Evolutionary conservation across 1,140 invertebrate genomes (phyloP), one percentile per base, ranked within the genome.

Genomic region (Drosophila funebris): DNA sequence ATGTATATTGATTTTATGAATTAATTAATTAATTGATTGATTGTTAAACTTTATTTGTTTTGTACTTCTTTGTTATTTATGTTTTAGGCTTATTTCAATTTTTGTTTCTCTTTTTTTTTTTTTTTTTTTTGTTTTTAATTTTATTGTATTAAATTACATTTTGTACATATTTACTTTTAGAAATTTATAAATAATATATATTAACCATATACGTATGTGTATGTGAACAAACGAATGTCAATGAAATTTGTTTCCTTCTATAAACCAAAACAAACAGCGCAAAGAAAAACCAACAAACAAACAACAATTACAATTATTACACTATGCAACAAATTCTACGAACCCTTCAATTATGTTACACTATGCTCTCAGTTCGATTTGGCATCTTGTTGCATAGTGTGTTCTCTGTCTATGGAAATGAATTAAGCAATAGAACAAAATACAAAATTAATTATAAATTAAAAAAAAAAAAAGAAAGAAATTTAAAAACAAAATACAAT

Each of bases 61-160:
- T 74, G 54, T 71, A 63, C 56, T 87, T 74, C 69, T 69, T 76
- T 87, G 82, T 85, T 85, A 78, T 74, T 83, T 82, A 78, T 78
- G 82, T 82, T 83, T 71, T 82, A 78, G 69, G 77, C 63, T 61
- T 50, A 48, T 60, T 67, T 71, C 16, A 7, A 36, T 33, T 53
- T 29, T 14, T 16, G 33, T 16, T 22, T 29, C 50, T 33, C 50
- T 41, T 22, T 41, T 13, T 64, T 20, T 36, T 18, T 20, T 50
- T 33, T 16, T 63, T 53, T 57, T 58, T 33, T 66, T 73, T 62
- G 56, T 73, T 73, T 68, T 73, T 61, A 68, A 67, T 67, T 57
- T 72, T 53, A 67, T 60, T 57, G 9, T 62, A 48, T 37, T 53
- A 11, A 11, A 31, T 13, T 46, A 41, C 13, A 24, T 18, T 20